phyloP scores from a whole-genome alignment of 2,113 vertebrate species.

The Mesembrinibis cayennensis region DNA sequence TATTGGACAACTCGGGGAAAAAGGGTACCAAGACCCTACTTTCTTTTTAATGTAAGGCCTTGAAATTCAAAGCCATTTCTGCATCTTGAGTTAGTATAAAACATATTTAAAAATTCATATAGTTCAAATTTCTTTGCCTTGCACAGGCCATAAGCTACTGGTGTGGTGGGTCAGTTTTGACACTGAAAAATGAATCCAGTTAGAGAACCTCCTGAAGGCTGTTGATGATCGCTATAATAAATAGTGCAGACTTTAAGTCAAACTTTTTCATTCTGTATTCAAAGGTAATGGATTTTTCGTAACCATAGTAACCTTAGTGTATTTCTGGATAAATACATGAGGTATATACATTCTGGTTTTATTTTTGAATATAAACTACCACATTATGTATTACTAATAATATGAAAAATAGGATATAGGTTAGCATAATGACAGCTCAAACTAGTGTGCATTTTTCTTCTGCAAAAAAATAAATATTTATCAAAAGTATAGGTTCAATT shows the following conservation, averaged over 20 bases:
- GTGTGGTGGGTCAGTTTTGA: slow-evolving; percentile 80
- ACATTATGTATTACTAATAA: slow-evolving; percentile 86
- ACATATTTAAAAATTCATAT: slow-evolving; percentile 80
- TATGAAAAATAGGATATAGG: slow-evolving; percentile 83
- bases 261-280: slow-evolving; percentile 89
- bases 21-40: background rate
- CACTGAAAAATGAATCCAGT: slow-evolving; percentile 86
- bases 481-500: slow-evolving; percentile 81
- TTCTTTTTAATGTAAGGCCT: slow-evolving; percentile 58
- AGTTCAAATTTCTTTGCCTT: slow-evolving; percentile 77
- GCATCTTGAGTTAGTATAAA: slow-evolving; percentile 74
- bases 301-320: slow-evolving; percentile 85
- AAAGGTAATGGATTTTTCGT: slow-evolving; percentile 87
- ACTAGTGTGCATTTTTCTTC: slow-evolving; percentile 81
- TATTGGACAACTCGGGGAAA: background rate
- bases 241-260: slow-evolving; percentile 84
- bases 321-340: slow-evolving; percentile 85
- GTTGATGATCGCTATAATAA: slow-evolving; percentile 85
- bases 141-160: slow-evolving; percentile 75
- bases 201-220: slow-evolving; percentile 83
- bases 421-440: slow-evolving; percentile 83
- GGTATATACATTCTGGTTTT: slow-evolving; percentile 83
- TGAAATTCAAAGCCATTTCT: slow-evolving; percentile 70
- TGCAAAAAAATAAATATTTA: slow-evolving; percentile 83
- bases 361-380: slow-evolving; percentile 88